Percentiles rank a stretch among this genome's conserved stretches.
These are phyloP conservation scores for Porites divaricata DNA, from an alignment of 92 coral and sea anemone genomes.

Conservation along the genomic window DNA sequence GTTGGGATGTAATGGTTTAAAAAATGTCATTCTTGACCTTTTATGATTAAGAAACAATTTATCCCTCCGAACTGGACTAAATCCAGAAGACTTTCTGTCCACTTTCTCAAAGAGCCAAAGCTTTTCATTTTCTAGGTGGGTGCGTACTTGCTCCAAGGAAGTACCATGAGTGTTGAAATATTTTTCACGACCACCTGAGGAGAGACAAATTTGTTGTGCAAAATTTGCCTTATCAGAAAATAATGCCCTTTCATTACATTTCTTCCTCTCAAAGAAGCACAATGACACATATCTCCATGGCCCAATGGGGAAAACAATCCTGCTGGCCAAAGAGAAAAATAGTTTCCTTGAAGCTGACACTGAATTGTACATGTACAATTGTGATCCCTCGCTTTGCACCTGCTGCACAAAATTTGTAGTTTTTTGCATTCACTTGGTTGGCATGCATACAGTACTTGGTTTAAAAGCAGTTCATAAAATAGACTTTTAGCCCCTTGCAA, in stretches of 20 bases:
- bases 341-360: constrained; percentile 26
- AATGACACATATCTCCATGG: not conserved
- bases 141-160: not conserved
- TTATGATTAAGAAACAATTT: not conserved
- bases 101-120: not conserved
- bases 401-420: constrained; percentile 4
- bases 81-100: not conserved
- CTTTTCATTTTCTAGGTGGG: not conserved
- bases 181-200: not conserved
- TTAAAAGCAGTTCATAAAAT: not conserved
- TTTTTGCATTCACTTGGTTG: not conserved
- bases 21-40: not conserved
- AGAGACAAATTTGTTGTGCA: not conserved
- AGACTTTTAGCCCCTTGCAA: not conserved
- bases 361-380: constrained; percentile 10
- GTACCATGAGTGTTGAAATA: not conserved
- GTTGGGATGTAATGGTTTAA: constrained; percentile 5
- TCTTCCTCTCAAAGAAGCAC: not conserved
- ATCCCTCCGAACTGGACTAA: not conserved
- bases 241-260: not conserved
- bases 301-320: constrained; percentile 17
- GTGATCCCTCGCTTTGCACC: constrained; percentile 15
- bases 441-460: not conserved
- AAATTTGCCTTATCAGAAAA: not conserved
- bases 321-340: constrained; percentile 12